Percentiles rank a stretch among this genome's conserved stretches.
Conservation (phyloP, 2,113 vertebrate genomes). For the Ptyas mucosa region DNA sequence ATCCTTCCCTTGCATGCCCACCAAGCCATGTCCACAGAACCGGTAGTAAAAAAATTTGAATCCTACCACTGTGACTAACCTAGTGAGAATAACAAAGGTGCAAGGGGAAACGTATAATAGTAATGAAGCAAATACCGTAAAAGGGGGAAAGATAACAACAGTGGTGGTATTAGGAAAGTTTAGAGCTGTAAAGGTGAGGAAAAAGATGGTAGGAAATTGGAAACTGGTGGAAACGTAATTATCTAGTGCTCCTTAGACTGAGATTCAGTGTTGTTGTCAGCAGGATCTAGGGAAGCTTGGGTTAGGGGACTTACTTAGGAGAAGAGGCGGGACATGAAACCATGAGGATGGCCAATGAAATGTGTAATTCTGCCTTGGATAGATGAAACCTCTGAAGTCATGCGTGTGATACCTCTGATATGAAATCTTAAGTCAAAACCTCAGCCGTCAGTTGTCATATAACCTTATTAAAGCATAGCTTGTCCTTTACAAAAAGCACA, state of each 20-base stretch:
- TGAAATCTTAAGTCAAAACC: neutral
- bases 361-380: neutral
- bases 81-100: neutral
- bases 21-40: too few relatives aligned
- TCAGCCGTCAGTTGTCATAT: neutral
- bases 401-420: neutral
- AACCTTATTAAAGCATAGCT: neutral
- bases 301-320: neutral
- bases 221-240: neutral
- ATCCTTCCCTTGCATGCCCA: too few relatives aligned
- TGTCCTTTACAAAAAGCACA: conserved; percentile 23
- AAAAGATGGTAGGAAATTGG: neutral
- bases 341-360: neutral
- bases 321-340: neutral
- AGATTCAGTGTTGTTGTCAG: neutral
- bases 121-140: neutral
- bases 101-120: neutral
- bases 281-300: neutral
- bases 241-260: neutral
- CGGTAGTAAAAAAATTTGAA: too few relatives aligned
- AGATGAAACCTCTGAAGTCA: neutral
- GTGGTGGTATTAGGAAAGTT: neutral
- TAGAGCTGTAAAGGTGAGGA: neutral
- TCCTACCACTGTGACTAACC: neutral
- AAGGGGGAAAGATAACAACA: neutral